Evolutionary conservation across 2,797 vertebrate species (phyloP).

Genomic region (Molossus molossus): DNA sequence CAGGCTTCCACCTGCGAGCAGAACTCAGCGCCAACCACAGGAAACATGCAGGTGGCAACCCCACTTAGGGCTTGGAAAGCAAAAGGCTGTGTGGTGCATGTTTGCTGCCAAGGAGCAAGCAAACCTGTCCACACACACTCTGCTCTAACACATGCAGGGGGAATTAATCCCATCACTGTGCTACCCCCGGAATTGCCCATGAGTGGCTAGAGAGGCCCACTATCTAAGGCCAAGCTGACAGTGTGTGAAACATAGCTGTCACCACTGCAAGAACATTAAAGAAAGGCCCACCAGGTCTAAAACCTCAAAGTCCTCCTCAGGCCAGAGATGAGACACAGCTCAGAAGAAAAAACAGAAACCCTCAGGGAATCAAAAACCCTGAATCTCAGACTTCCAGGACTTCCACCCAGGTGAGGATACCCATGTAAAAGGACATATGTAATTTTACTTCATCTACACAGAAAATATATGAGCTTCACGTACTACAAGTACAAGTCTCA

Average conservation of each 20-base stretch:
- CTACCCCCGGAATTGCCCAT: background rate
- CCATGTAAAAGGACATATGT: background rate
- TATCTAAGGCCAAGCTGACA: background rate
- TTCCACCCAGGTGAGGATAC: background rate
- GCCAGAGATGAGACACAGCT: conserved; percentile 8
- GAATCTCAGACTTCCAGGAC: background rate
- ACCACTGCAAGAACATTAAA: background rate
- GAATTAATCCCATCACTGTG: background rate
- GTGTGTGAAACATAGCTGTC: background rate
- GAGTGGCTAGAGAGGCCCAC: background rate
- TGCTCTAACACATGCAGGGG: background rate
- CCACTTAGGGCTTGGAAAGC: background rate
- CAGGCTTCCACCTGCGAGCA: background rate
- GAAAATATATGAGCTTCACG: background rate
- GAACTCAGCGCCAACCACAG: background rate
- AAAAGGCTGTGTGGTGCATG: background rate
- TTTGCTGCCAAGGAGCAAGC: background rate
- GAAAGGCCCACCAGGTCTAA: background rate
- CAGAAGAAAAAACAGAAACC: background rate
- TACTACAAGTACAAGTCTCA: conserved; percentile 32
- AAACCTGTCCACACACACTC: background rate
- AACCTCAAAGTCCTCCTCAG: conserved; percentile 49
- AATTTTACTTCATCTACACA: background rate
- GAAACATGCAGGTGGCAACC: background rate
- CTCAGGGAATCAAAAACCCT: conserved; percentile 31